phyloP scores from a whole-genome alignment of 2,888 invertebrate genomes.

The Tridacna gigas region DNA sequence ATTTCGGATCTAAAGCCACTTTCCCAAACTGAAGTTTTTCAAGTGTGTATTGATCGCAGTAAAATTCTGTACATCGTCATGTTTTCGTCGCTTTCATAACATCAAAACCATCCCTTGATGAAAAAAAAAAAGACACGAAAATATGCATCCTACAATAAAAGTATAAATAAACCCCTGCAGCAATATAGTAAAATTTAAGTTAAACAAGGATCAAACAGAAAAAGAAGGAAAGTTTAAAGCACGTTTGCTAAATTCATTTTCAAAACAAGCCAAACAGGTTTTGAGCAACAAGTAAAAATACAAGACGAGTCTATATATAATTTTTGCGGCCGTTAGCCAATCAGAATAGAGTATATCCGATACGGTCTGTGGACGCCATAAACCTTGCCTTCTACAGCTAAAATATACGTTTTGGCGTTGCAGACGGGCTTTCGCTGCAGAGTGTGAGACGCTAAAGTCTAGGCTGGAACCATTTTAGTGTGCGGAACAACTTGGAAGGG shows the following conservation, averaged over 20 bases:
- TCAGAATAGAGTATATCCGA: slow-evolving; percentile 7
- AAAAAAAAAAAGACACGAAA: not conserved
- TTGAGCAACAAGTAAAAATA: slow-evolving; percentile 2
- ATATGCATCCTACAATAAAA: not conserved
- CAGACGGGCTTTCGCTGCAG: slow-evolving; percentile 14
- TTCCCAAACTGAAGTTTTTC: too few relatives aligned
- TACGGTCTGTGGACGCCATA: slow-evolving; percentile 22
- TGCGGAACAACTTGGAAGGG: slow-evolving; percentile 21
- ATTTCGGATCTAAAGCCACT: too few relatives aligned
- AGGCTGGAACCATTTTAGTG: slow-evolving; percentile 1
- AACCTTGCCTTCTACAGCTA: slow-evolving; percentile 13
- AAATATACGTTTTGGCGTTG: slow-evolving; percentile 6
- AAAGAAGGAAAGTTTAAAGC: too few relatives aligned
- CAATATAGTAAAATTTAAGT: slow-evolving; percentile 1
- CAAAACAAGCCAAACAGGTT: slow-evolving; percentile 26
- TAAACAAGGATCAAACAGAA: not conserved
- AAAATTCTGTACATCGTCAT: too few relatives aligned
- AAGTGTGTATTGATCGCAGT: too few relatives aligned
- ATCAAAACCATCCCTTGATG: too few relatives aligned
- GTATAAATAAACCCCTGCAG: slow-evolving; percentile 5
- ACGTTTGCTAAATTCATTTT: slow-evolving; percentile 1
- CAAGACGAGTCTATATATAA: slow-evolving; percentile 17
- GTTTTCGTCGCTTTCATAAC: too few relatives aligned
- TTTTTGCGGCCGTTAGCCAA: not conserved
- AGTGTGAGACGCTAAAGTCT: not conserved